A percentile compares a stretch with the other conserved stretches of the same genome.
These are phyloP conservation scores for Euthynnus affinis DNA, from an alignment of 2,797 vertebrate species.

Conservation along the genomic window DNA sequence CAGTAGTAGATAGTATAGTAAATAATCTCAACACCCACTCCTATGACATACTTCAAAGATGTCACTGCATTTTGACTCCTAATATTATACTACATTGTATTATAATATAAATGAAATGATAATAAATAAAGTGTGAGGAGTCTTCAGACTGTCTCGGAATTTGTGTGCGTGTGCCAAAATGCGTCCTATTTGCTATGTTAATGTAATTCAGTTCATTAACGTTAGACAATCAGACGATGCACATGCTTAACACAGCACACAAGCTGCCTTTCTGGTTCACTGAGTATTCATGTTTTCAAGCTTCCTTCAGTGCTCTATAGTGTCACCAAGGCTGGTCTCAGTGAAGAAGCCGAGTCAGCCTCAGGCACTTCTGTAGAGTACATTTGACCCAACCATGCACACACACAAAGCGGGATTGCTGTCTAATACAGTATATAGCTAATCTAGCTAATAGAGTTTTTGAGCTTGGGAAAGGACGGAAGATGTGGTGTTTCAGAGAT, in stretches of 20 bases:
- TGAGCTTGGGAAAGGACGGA: conserved; percentile 25
- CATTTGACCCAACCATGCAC: conserved; percentile 48
- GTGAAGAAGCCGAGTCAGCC: conserved; percentile 43
- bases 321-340: conserved; percentile 52
- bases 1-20: no score
- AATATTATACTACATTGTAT: background rate
- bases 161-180: conserved; percentile 4
- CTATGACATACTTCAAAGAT: no score
- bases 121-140: background rate
- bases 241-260: conserved; percentile 34
- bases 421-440: conserved; percentile 24
- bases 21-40: no score
- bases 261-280: conserved; percentile 41
- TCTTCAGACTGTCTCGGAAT: background rate
- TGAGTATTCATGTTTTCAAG: conserved; percentile 35
- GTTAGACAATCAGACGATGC: conserved; percentile 41
- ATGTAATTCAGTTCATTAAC: conserved; percentile 50
- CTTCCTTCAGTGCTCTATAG: conserved; percentile 23
- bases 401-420: conserved; percentile 24
- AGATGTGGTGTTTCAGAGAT: conserved; percentile 15
- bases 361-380: conserved; percentile 37
- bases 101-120: background rate
- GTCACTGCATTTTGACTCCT: no score
- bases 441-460: conserved; percentile 25
- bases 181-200: conserved; percentile 39